Conservation (phyloP, 1,140 invertebrate species). For the Drosophila ficusphila region DNA sequence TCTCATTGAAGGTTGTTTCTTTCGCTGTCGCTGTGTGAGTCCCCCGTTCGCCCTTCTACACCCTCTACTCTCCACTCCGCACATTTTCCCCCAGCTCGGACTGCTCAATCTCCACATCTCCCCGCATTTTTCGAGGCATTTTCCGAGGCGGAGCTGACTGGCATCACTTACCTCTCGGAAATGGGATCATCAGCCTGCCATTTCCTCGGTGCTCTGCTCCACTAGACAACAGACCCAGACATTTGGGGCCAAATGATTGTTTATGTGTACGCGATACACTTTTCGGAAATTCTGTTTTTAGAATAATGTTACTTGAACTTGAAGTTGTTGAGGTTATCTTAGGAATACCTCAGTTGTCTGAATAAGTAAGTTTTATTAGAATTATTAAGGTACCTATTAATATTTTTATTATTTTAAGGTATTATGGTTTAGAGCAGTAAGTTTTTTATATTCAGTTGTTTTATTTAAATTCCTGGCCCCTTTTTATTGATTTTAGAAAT, state of each 20-base stretch:
- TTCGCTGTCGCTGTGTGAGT: conserved; percentile 43
- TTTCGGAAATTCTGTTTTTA: neutral
- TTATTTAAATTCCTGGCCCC: neutral
- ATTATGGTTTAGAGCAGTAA: too few relatives aligned
- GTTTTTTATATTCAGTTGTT: neutral
- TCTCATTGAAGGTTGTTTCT: conserved; percentile 66
- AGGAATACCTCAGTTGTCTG: too few relatives aligned
- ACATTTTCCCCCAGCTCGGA: conserved; percentile 38
- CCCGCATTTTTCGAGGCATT: neutral
- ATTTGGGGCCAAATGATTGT: conserved; percentile 77
- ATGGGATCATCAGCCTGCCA: conserved; percentile 84
- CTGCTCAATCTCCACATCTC: neutral
- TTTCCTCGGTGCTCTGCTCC: conserved; percentile 73
- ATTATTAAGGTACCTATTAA: too few relatives aligned
- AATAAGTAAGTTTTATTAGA: too few relatives aligned
- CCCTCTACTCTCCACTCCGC: conserved; percentile 12
- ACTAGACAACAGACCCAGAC: conserved; percentile 68
- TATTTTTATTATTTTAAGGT: too few relatives aligned
- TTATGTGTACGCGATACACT: conserved; percentile 55
- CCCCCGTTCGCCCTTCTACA: too few relatives aligned
- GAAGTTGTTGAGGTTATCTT: too few relatives aligned
- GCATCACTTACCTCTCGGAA: conserved; percentile 84
- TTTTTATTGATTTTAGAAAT: neutral
- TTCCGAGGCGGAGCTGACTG: conserved; percentile 53
- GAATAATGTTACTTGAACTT: too few relatives aligned